Percentiles rank a stretch among this genome's conserved stretches.
phyloP scores from a whole-genome alignment of 2,888 invertebrate genomes.

The Rhagonycha fulva region DNA sequence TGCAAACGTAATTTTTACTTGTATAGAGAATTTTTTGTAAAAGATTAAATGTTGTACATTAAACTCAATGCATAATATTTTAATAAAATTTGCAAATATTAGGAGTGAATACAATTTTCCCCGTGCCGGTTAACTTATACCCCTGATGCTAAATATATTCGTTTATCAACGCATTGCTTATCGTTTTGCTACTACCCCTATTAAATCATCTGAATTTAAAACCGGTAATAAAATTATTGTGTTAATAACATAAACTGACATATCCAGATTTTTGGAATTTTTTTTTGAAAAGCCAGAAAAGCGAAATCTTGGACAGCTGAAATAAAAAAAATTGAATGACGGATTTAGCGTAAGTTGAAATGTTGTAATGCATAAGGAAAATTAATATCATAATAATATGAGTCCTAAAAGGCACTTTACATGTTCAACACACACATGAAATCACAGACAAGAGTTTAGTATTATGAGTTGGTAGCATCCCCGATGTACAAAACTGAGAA shows the following conservation, averaged over 20 bases:
- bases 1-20: too few species aligned
- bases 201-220: background rate
- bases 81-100: background rate
- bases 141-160: background rate
- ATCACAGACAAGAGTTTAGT: conserved; percentile 20
- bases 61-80: background rate
- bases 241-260: background rate
- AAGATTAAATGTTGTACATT: background rate
- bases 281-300: background rate
- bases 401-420: conserved; percentile 26
- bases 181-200: background rate
- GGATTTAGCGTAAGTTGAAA: background rate
- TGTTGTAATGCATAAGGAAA: background rate
- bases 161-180: background rate
- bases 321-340: background rate
- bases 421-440: conserved; percentile 26
- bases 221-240: background rate
- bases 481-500: conserved; percentile 16
- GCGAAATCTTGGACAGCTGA: background rate
- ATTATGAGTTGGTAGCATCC: conserved; percentile 15
- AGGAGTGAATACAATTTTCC: background rate
- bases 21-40: background rate
- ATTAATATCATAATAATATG: conserved; percentile 23
- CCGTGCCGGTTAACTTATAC: background rate
- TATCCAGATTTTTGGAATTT: too few species aligned